These are phyloP conservation scores for Percopsis omiscomaycus DNA, from an alignment of 2,797 vertebrate species.

Conservation along the genomic window DNA sequence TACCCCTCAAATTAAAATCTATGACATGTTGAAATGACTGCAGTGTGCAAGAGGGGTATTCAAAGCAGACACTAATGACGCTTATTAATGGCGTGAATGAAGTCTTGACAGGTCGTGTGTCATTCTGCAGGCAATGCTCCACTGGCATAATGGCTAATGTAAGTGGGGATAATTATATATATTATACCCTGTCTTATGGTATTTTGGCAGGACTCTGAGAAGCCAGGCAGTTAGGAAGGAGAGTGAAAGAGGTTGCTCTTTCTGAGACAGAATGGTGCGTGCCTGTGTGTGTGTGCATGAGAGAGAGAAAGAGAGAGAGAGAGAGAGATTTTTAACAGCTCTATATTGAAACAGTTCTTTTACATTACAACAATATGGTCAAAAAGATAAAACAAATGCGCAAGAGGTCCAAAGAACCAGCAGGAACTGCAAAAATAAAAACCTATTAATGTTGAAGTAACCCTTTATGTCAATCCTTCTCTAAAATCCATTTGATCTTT, in stretches of 20 bases:
- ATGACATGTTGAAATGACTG: constrained; percentile 99
- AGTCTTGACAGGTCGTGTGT: constrained; percentile 99
- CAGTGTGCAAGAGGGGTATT: constrained; percentile 99
- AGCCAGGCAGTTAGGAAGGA: constrained; percentile 85
- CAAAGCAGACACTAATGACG: constrained; percentile 99
- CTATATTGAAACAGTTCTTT: neutral
- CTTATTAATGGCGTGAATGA: constrained; percentile 99
- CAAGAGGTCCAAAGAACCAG: no score
- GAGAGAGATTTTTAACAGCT: neutral
- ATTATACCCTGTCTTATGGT: constrained; percentile 97
- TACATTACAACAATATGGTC: neutral
- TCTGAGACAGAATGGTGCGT: constrained; percentile 70
- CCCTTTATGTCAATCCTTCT: no score
- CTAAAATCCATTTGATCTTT: no score
- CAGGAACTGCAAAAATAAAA: no score
- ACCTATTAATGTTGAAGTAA: no score
- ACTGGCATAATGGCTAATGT: constrained; percentile 97
- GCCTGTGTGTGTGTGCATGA: constrained; percentile 30
- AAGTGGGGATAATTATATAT: constrained; percentile 98
- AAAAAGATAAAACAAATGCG: neutral
- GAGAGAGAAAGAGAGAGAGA: constrained; percentile 21
- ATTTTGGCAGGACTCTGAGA: constrained; percentile 98
- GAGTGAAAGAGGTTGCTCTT: constrained; percentile 78
- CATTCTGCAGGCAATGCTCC: constrained; percentile 89
- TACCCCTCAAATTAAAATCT: constrained; percentile 99